Percentiles rank a stretch among this genome's conserved stretches.
Evolutionary conservation across 2,888 invertebrate species (phyloP).

Genomic region (Argyresthia albistria): DNA sequence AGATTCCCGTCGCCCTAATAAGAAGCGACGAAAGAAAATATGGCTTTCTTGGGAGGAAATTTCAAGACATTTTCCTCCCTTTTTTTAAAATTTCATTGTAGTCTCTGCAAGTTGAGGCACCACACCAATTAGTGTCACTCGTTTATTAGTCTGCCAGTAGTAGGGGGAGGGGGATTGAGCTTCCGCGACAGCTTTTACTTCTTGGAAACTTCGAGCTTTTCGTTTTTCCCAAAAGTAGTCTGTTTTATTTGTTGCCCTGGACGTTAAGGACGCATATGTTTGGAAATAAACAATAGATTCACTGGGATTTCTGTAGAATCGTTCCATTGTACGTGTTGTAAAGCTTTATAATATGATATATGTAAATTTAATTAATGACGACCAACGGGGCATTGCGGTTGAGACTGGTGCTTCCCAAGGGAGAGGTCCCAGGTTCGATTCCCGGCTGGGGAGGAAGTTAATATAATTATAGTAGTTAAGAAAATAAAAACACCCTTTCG

Average conservation of each 20-base stretch:
- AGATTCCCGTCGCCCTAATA: neutral
- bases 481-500: too few species aligned
- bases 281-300: neutral
- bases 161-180: constrained; percentile 10
- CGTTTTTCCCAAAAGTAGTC: neutral
- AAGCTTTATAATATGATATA: too few species aligned
- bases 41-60: constrained; percentile 10
- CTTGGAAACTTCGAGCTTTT: neutral
- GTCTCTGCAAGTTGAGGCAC: constrained; percentile 25
- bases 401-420: too few species aligned
- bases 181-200: constrained; percentile 11
- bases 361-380: too few species aligned
- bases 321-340: too few species aligned
- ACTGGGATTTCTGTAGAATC: neutral
- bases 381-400: too few species aligned
- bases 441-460: too few species aligned
- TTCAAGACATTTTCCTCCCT: constrained; percentile 9
- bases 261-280: neutral
- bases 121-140: constrained; percentile 57
- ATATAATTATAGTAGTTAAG: too few species aligned
- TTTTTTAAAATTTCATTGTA: constrained; percentile 34
- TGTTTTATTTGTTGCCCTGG: neutral
- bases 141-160: constrained; percentile 39
- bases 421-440: too few species aligned
- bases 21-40: neutral